Evolutionary conservation across 2,113 vertebrate genomes (phyloP).

Genomic region (Hoplias malabaricus): DNA sequence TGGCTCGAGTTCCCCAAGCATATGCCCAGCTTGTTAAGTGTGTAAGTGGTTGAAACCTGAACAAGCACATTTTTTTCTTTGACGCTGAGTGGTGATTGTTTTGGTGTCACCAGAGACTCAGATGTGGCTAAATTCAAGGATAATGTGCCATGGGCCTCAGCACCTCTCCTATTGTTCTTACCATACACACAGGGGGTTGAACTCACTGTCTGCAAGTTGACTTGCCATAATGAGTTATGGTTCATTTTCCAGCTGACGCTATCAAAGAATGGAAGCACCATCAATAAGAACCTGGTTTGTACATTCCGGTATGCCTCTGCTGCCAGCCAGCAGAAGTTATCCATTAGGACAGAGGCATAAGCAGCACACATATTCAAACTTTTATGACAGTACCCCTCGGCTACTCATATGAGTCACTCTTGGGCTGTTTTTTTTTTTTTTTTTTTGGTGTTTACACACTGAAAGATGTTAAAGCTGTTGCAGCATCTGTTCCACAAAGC

Average conservation of each 20-base stretch:
- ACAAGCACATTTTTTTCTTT: constrained; percentile 17
- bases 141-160: constrained; percentile 14
- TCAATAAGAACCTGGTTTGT: constrained; percentile 39
- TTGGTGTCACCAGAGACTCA: constrained; percentile 18
- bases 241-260: constrained; percentile 40
- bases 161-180: constrained; percentile 34
- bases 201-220: constrained; percentile 11
- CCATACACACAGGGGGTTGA: constrained; percentile 15
- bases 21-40: constrained; percentile 24
- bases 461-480: constrained; percentile 20
- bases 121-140: constrained; percentile 27
- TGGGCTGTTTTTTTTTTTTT: neutral
- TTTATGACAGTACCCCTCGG: neutral
- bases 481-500: constrained; percentile 14
- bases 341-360: constrained; percentile 17
- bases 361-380: neutral
- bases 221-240: constrained; percentile 32
- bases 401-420: constrained; percentile 1
- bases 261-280: constrained; percentile 29
- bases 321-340: constrained; percentile 19
- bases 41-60: constrained; percentile 21
- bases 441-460: neutral
- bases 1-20: constrained; percentile 21
- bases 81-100: constrained; percentile 32
- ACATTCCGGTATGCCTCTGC: constrained; percentile 26